phyloP scores from a whole-genome alignment of 2,888 invertebrate species.

The Lepidocyrtoides sp. region DNA sequence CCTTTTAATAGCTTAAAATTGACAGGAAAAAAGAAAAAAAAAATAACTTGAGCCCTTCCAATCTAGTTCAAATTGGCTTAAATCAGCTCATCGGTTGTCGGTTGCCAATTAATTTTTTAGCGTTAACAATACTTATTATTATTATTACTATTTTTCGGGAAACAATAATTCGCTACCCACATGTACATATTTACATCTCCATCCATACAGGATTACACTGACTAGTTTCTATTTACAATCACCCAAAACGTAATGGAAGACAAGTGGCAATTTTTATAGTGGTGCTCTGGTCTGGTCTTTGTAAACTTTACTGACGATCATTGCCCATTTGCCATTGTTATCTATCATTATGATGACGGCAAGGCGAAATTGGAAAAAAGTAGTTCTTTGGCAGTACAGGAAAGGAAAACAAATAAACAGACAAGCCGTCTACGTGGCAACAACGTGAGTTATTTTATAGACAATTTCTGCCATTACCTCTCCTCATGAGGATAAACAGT shows the following conservation, averaged over 20 bases:
- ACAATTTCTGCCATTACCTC: background rate
- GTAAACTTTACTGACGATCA: background rate
- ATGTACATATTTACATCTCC: background rate
- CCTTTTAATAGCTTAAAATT: background rate
- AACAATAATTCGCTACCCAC: background rate
- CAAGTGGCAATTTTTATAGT: background rate
- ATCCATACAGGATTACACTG: conserved; percentile 5
- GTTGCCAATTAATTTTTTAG: too few relatives aligned
- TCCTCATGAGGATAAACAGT: background rate
- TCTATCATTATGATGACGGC: background rate
- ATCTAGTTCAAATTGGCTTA: background rate
- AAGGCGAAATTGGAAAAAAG: background rate
- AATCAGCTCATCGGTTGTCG: conserved; percentile 8
- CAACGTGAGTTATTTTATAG: background rate
- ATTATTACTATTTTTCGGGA: background rate
- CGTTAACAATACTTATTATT: too few relatives aligned
- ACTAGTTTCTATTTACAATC: background rate
- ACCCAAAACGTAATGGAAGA: background rate
- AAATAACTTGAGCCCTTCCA: conserved; percentile 21
- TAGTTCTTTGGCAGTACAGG: background rate
- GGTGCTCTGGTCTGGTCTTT: background rate
- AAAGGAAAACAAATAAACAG: background rate
- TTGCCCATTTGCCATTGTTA: too few relatives aligned
- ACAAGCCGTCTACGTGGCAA: background rate
- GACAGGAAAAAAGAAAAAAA: background rate